Conservation (phyloP, 1,140 invertebrate species). For the Cydia strobilella region DNA sequence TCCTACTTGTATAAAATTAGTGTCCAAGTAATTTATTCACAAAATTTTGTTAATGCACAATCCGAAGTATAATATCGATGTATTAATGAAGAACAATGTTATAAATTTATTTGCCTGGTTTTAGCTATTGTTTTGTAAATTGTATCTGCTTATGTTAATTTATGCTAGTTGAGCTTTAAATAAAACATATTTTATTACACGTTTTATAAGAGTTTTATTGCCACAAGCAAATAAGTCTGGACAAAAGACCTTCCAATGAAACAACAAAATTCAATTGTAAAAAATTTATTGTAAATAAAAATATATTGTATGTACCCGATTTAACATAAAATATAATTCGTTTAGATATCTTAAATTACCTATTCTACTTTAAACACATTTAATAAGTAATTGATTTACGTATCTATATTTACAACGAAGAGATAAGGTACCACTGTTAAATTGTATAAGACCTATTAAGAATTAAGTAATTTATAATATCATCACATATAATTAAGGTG, state of each 20-base stretch:
- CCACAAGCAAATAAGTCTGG: background rate
- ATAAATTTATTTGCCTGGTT: slow-evolving; percentile 39
- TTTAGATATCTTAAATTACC: slow-evolving; percentile 42
- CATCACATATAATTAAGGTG: slow-evolving; percentile 8
- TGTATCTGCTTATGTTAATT: slow-evolving; percentile 44
- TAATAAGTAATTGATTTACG: slow-evolving; percentile 16
- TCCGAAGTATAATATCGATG: slow-evolving; percentile 3
- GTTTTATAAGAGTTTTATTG: slow-evolving; percentile 49
- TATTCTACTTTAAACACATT: slow-evolving; percentile 47
- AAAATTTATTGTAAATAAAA: slow-evolving; percentile 71
- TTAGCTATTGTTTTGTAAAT: slow-evolving; percentile 46
- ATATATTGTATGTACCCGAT: slow-evolving; percentile 65
- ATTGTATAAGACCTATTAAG: background rate
- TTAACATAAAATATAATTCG: slow-evolving; percentile 65
- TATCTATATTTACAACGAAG: slow-evolving; percentile 47
- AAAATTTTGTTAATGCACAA: slow-evolving; percentile 23
- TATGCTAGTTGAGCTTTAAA: slow-evolving; percentile 63
- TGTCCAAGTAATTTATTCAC: background rate
- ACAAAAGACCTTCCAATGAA: slow-evolving; percentile 38
- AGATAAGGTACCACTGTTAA: background rate
- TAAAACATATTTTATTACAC: slow-evolving; percentile 60
- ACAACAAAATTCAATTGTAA: slow-evolving; percentile 56
- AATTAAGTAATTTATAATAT: slow-evolving; percentile 6
- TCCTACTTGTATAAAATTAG: slow-evolving; percentile 2
- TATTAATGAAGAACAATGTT: slow-evolving; percentile 40